Percentiles rank a stretch among this genome's conserved stretches.
phyloP scores from a whole-genome alignment of 2,113 vertebrate species.

The Eretmochelys imbricata region DNA sequence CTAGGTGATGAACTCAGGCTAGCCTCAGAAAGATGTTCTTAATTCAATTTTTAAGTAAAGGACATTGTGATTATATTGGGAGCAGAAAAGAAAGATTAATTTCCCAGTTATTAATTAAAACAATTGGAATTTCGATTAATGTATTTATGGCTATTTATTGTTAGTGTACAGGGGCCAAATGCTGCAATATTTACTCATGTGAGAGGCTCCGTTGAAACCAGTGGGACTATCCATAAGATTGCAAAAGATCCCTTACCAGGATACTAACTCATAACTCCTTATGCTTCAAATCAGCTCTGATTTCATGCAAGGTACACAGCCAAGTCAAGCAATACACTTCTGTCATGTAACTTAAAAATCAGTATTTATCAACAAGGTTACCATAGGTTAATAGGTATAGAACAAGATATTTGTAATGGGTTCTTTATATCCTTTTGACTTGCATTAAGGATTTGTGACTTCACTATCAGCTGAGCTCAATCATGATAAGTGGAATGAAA shows the following conservation, averaged over 20 bases:
- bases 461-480: not conserved
- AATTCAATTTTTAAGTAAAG: slow-evolving; percentile 53
- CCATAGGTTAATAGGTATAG: not conserved
- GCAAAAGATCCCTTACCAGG: slow-evolving; percentile 7
- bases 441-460: not conserved
- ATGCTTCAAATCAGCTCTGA: not conserved
- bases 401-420: too few species aligned
- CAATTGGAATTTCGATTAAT: slow-evolving; percentile 40
- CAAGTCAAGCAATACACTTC: not conserved
- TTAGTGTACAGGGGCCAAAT: slow-evolving; percentile 45
- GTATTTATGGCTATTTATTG: slow-evolving; percentile 28
- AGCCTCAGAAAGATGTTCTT: slow-evolving; percentile 9
- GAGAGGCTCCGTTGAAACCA: slow-evolving; percentile 22
- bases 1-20: slow-evolving; percentile 37
- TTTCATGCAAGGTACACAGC: slow-evolving; percentile 22
- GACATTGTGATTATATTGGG: slow-evolving; percentile 39
- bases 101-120: slow-evolving; percentile 49
- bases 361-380: not conserved
- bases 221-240: not conserved
- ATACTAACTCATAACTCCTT: not conserved
- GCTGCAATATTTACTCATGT: slow-evolving; percentile 29
- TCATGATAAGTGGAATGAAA: not conserved
- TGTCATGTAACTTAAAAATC: not conserved
- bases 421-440: not conserved
- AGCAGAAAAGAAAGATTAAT: not conserved